These are phyloP conservation scores for Chroicocephalus ridibundus DNA, from an alignment of 2,113 vertebrate species.

Conservation along the genomic window DNA sequence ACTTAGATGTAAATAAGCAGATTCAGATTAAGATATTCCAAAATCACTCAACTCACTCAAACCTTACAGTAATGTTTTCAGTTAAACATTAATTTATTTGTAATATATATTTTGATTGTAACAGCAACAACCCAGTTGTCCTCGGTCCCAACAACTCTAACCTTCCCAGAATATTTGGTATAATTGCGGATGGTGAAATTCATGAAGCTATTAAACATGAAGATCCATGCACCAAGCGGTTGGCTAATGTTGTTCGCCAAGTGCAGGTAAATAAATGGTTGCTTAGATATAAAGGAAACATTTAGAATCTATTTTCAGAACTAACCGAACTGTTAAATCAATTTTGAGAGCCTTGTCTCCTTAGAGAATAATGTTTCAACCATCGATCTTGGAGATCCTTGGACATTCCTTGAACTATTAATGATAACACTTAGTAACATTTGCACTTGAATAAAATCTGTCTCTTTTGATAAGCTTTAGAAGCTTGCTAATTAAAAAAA, in stretches of 20 bases:
- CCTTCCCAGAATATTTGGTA: constrained; percentile 93
- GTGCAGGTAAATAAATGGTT: constrained; percentile 83
- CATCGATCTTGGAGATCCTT: neutral
- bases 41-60: neutral
- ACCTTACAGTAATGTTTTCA: neutral
- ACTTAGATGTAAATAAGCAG: neutral
- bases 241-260: constrained; percentile 96
- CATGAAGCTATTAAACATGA: constrained; percentile 93
- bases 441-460: neutral
- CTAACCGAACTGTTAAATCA: neutral
- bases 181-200: constrained; percentile 93
- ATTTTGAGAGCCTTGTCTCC: neutral
- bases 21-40: neutral
- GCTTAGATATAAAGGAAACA: neutral
- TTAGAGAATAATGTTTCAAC: neutral
- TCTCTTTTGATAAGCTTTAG: neutral
- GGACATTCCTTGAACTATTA: neutral
- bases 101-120: neutral
- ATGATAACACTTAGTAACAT: neutral
- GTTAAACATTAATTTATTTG: neutral
- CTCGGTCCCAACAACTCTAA: constrained; percentile 95
- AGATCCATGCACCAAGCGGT: constrained; percentile 90
- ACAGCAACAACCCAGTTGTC: constrained; percentile 94
- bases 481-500: neutral
- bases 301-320: neutral